Conservation (phyloP, 1,140 invertebrate species). For the Drosophila chauvacae region DNA sequence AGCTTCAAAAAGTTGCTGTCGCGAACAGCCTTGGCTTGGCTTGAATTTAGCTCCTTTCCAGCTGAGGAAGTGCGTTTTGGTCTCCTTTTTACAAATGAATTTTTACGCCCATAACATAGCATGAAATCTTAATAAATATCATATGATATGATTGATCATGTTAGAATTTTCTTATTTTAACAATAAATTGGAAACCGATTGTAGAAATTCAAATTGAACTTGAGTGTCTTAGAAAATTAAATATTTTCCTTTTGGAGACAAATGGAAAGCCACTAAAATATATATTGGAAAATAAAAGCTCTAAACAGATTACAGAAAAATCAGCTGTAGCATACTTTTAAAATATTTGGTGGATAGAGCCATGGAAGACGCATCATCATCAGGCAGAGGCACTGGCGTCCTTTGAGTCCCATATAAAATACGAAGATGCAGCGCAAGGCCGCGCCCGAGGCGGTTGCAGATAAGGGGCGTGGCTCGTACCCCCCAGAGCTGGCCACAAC, state of each 20-base stretch:
- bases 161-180: not conserved
- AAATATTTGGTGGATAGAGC: not conserved
- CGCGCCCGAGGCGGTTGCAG: not conserved
- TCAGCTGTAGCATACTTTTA: no score
- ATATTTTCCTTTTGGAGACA: not conserved
- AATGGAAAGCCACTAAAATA: no score
- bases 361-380: constrained; percentile 21
- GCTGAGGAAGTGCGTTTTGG: constrained; percentile 30
- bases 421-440: constrained; percentile 22
- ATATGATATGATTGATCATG: not conserved
- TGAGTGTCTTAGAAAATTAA: not conserved
- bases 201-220: not conserved
- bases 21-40: constrained; percentile 46
- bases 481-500: constrained; percentile 38
- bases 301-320: not conserved
- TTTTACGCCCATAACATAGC: not conserved
- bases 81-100: not conserved
- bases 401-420: constrained; percentile 33
- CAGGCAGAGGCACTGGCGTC: constrained; percentile 1
- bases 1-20: constrained; percentile 47
- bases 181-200: not conserved
- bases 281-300: not conserved
- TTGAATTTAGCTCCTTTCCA: constrained; percentile 1
- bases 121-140: not conserved
- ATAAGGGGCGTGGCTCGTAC: constrained; percentile 11